Evolutionary conservation across 2,888 invertebrate species (phyloP).

Genomic region (Oxycera nigricornis): DNA sequence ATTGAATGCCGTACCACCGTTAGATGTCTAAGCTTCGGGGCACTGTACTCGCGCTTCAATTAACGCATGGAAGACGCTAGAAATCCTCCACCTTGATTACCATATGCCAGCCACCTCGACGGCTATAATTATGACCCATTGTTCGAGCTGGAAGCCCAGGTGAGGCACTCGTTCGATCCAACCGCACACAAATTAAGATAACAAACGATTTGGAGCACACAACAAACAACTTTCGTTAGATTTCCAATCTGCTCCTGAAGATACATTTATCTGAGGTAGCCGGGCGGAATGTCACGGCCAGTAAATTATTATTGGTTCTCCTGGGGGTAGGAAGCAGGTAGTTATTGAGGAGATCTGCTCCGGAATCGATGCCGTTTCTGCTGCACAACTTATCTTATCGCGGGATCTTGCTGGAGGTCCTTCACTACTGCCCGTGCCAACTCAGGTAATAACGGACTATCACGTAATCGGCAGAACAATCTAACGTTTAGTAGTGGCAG

Average conservation of each 20-base stretch:
- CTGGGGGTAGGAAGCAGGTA: no score
- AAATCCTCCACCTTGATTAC: background rate
- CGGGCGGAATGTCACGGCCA: background rate
- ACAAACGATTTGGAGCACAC: background rate
- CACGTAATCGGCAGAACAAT: no score
- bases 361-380: no score
- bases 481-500: no score
- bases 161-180: background rate
- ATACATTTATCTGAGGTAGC: background rate
- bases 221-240: background rate
- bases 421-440: no score
- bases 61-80: background rate
- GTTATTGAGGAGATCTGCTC: no score
- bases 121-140: background rate
- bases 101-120: background rate
- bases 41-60: background rate
- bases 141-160: background rate
- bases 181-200: background rate
- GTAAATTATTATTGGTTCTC: background rate
- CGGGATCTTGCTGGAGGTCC: no score
- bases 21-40: constrained; percentile 28
- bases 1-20: constrained; percentile 28
- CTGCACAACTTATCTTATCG: no score
- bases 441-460: no score
- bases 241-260: background rate